A percentile compares a stretch with the other conserved stretches of the same genome.
Conservation (phyloP, 2,113 vertebrate genomes). For the Pseudorectes ferrugineus region DNA sequence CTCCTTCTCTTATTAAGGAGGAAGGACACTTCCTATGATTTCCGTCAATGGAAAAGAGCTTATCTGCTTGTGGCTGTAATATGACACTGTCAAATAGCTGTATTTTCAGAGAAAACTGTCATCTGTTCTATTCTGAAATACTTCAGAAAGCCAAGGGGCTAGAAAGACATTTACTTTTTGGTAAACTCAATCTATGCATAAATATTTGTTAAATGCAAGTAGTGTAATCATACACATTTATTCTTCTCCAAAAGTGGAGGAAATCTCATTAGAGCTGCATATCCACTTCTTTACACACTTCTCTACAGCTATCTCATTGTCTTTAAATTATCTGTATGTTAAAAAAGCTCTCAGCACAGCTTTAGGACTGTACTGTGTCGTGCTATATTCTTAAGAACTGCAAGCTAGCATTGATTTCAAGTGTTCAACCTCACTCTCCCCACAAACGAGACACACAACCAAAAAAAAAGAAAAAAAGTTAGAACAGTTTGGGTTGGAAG, state of each 20-base stretch:
- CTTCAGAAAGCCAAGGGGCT: neutral
- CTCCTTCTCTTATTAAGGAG: neutral
- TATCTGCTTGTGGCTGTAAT: neutral
- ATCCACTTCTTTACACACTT: neutral
- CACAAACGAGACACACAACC: neutral
- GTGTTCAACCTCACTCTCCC: neutral
- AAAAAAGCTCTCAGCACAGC: neutral
- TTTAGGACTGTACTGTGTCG: neutral
- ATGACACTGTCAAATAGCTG: neutral
- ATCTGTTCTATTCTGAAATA: neutral
- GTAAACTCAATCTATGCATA: neutral
- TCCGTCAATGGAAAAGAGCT: neutral
- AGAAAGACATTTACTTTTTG: neutral
- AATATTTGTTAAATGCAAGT: neutral
- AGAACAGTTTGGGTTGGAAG: neutral
- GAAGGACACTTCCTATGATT: neutral
- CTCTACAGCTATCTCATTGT: neutral
- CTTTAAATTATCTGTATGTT: neutral
- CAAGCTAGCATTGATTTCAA: neutral
- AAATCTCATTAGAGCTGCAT: neutral
- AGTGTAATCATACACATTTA: neutral
- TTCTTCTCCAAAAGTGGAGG: neutral
- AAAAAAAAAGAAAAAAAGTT: neutral
- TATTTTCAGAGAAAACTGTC: neutral
- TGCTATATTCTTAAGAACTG: neutral